Conservation (phyloP, 35 echinoderm and acorn worm genomes). For the Lytechinus pictus region DNA sequence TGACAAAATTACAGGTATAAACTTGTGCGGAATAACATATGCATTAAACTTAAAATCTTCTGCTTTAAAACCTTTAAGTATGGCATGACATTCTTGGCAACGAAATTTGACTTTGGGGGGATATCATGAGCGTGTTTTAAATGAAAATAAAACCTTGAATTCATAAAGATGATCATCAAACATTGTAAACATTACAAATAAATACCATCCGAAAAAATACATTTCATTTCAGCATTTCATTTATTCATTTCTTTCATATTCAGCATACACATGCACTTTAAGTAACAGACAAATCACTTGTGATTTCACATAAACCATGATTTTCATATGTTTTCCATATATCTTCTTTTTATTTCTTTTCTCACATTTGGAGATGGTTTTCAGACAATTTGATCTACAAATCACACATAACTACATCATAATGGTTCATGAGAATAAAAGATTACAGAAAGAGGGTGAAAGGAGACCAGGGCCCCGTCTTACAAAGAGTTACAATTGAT, state of each 20-base stretch:
- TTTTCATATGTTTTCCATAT: not conserved
- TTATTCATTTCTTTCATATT: slow-evolving; percentile 7
- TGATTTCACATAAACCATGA: not conserved
- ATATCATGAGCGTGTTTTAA: not conserved
- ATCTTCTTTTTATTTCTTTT: not conserved
- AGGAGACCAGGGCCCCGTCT: not conserved
- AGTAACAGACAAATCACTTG: not conserved
- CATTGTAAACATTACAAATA: too few species aligned
- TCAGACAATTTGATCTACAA: not conserved
- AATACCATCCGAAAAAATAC: not conserved
- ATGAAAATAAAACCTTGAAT: not conserved
- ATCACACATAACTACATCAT: not conserved
- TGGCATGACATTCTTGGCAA: too few species aligned
- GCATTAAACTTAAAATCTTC: too few species aligned
- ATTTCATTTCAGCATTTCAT: slow-evolving; percentile 13
- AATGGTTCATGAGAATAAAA: not conserved
- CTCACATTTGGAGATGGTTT: not conserved
- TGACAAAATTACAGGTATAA: too few species aligned
- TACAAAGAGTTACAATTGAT: too few species aligned
- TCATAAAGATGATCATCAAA: too few species aligned
- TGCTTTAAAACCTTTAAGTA: too few species aligned
- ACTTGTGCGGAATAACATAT: too few species aligned
- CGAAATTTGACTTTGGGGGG: too few species aligned
- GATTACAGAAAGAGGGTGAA: not conserved
- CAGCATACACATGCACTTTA: not conserved